These are phyloP conservation scores for Halisarca cf. caerulea DNA, from an alignment of 37 sponge, comb jelly and placozoan species.

Conservation along the genomic window DNA sequence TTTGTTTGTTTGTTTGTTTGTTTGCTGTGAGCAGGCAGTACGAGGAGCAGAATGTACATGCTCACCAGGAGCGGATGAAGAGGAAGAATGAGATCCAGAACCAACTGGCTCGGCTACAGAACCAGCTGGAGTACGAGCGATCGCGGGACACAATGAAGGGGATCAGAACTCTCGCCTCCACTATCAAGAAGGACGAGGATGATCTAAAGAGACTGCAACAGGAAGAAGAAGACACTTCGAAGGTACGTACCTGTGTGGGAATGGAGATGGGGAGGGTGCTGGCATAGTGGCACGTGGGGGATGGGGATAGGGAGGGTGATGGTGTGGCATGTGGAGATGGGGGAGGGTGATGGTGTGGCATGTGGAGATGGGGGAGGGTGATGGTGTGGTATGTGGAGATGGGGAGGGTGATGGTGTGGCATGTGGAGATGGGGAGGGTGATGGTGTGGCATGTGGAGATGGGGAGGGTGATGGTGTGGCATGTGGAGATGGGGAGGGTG, in stretches of 20 bases:
- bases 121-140: constrained; percentile 27
- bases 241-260: too few relatives aligned
- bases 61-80: constrained; percentile 31
- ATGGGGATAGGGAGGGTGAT: too few relatives aligned
- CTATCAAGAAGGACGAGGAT: constrained; percentile 29
- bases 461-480: not conserved
- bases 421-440: not conserved
- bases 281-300: not conserved
- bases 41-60: constrained; percentile 24
- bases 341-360: not conserved
- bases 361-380: not conserved
- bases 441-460: not conserved
- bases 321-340: too few relatives aligned
- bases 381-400: not conserved
- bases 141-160: constrained; percentile 17
- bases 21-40: not conserved
- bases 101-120: constrained; percentile 16
- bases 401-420: not conserved
- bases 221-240: not conserved
- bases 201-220: constrained; percentile 4
- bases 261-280: not conserved
- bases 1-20: too few relatives aligned
- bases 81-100: constrained; percentile 23
- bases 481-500: not conserved
- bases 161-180: not conserved